Evolutionary conservation across 2,888 invertebrate genomes (phyloP).

Genomic region (Drosophila fulvimacula): DNA sequence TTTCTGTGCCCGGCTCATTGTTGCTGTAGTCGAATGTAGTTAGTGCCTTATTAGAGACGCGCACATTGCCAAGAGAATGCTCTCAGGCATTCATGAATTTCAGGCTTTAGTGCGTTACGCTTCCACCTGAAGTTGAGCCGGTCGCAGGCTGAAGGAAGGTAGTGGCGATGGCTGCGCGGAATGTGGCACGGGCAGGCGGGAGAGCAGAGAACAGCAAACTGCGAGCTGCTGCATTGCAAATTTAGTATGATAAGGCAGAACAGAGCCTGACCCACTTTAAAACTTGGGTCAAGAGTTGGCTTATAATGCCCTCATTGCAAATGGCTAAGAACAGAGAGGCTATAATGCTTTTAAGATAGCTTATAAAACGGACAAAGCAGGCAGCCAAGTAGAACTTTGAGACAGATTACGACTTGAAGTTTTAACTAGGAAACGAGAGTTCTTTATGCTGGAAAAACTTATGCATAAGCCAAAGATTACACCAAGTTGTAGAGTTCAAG

Average conservation of each 20-base stretch:
- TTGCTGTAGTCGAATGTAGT: slow-evolving; percentile 36
- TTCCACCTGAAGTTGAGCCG: not conserved
- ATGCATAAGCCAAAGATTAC: not conserved
- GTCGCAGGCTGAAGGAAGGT: not conserved
- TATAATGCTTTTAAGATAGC: slow-evolving; percentile 4
- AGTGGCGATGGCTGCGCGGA: not conserved
- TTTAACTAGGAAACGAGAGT: not conserved
- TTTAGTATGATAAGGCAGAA: slow-evolving; percentile 11
- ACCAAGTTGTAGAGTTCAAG: not conserved
- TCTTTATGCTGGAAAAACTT: not conserved
- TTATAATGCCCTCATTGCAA: slow-evolving; percentile 16
- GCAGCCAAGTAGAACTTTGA: slow-evolving; percentile 1
- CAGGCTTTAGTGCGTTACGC: slow-evolving; percentile 58
- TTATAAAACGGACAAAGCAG: slow-evolving; percentile 4
- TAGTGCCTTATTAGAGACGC: slow-evolving; percentile 66
- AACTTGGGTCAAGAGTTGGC: slow-evolving; percentile 19
- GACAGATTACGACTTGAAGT: not conserved
- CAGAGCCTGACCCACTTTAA: slow-evolving; percentile 29
- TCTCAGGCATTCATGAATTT: slow-evolving; percentile 75
- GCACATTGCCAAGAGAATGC: slow-evolving; percentile 55
- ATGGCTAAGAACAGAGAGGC: slow-evolving; percentile 5
- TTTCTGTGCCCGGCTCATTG: slow-evolving; percentile 30
- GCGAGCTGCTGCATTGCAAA: slow-evolving; percentile 16
- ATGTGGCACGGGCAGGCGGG: not conserved
- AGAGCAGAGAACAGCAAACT: not conserved